These are phyloP conservation scores for Microplitis deprimator DNA, from an alignment of 2,888 invertebrate genomes.

Conservation along the genomic window DNA sequence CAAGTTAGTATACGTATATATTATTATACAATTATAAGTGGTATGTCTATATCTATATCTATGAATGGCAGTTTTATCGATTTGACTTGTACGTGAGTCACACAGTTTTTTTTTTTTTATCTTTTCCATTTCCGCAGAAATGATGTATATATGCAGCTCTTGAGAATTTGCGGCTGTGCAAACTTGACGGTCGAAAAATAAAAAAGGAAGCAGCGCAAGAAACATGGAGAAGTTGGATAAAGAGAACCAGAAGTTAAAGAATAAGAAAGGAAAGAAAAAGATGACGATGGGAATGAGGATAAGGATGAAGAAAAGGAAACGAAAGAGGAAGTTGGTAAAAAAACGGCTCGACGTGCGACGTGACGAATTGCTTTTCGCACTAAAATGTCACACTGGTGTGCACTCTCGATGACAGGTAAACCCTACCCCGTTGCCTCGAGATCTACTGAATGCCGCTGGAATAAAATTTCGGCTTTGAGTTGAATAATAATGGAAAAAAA, in stretches of 20 bases:
- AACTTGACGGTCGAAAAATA: conserved; percentile 15
- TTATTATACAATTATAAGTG: too few relatives aligned
- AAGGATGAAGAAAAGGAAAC: conserved; percentile 23
- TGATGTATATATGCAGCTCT: neutral
- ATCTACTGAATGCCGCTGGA: conserved; percentile 17
- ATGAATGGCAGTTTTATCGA: neutral
- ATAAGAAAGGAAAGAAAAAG: neutral
- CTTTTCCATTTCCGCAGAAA: neutral
- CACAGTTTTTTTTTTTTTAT: neutral
- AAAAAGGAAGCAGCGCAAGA: neutral
- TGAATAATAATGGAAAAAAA: conserved; percentile 15
- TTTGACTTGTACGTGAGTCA: neutral
- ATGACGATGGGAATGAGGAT: neutral
- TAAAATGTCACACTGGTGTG: conserved; percentile 13
- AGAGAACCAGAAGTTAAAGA: conserved; percentile 10
- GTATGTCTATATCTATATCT: neutral
- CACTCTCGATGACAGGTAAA: conserved; percentile 36
- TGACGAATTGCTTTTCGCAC: conserved; percentile 39
- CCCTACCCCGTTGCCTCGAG: conserved; percentile 3
- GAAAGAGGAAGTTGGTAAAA: conserved; percentile 7
- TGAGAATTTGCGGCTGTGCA: conserved; percentile 35
- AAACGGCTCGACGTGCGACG: conserved; percentile 33
- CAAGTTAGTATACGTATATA: too few relatives aligned
- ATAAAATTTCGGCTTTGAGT: conserved; percentile 28
- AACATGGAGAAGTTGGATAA: conserved; percentile 22